Evolutionary conservation across 2,888 invertebrate genomes (phyloP), one percentile per base, ranked within the genome.

Genomic region (Exephanes ischioxanthus): DNA sequence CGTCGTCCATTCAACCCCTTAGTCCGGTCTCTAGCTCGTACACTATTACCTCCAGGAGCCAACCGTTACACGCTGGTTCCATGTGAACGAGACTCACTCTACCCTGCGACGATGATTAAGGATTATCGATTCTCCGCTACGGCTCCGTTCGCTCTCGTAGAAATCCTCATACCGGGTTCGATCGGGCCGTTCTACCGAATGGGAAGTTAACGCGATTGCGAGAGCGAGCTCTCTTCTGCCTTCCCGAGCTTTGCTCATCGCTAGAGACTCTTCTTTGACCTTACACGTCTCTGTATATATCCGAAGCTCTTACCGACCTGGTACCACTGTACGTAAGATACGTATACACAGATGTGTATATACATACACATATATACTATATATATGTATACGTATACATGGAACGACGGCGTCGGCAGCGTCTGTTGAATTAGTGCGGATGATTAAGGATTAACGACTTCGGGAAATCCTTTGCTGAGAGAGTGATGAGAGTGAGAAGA

Each of bases 381-480:
- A 11, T 41, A 41, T 11, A 41, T 41, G 41, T 41, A 11, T 11
- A 68, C 33, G 33, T 67, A 37, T 80, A 45, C 68, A 33, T 70
- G 45, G 61, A 70, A 75, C 45, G 67, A 61, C 67, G 63, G 16
- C 63, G 63, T 63, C 63, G 63, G 63, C 30, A 33, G 63, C 63
- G 63, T 83, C 79, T 80, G 82, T 80, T 84, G 81, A 78, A 86
- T 88, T 87, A 88, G 81, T 80, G 86, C 83, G 85, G 88, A 85
- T 88, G 89, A 90, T 90, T 88, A 88, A 90, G 88, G 89, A 89
- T 89, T 89, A 87, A 87, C 83, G 87, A 87, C 87, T 85, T 85
- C 55, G 80, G 72, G 63, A 85, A 83, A 85, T 83, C 85, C 83
- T 80, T 83, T 80, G 79, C 77, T 63, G 61, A 73, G 79, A 41